Base-by-base conservation (phyloP, 2,113 vertebrate genomes). In the Zootoca vivipara region DNA sequence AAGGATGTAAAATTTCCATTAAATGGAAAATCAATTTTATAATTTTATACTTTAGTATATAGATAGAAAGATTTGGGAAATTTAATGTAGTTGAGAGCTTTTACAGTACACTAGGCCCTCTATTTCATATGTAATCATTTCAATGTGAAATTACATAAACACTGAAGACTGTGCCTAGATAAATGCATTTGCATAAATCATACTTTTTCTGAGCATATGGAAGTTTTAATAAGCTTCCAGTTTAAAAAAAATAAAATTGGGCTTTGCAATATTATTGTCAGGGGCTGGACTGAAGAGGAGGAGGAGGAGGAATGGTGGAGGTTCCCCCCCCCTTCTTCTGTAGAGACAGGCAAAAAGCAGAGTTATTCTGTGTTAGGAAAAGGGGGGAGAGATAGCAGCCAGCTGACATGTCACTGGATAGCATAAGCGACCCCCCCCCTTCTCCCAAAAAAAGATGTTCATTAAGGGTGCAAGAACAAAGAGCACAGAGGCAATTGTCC, bases 1-100 rank as follows among this genome's bases (percentile, higher is more conserved):
- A 46, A 1, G 86, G 73, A 82, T 65, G 30, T 62, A 83, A 91
- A 81, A 74, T 75, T 87, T 83, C 75, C 89, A 88, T 69, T 3
- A 1, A 56, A 1, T 2, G 73, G 15, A 77, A 92, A 80, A 86
- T 33, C 1, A 10, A 62, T 90, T 92, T 91, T 77, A 69, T 85
- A 0, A n/a, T 89, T 86, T 64, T 90, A 64, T 64, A 38, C 38
- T 77, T 82, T 75, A 20, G 18, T 30, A 87, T 90, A 83, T 0
- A 58, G 38, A 81, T 0, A 58, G 33, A 5, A 3, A 28, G 77
- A 75, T 33, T 64, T 83, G 75, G 78, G 20, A 42, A 35, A 33
- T 56, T 89, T 85, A 90, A 91, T 2, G 9, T 80, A 90, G 56
- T 28, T 40, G 2, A 87, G 64, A 74, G 79, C 16, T 65, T 86